These are phyloP conservation scores for Chrysochloris asiatica DNA, from an alignment of 2,113 vertebrate species.

Conservation along the genomic window DNA sequence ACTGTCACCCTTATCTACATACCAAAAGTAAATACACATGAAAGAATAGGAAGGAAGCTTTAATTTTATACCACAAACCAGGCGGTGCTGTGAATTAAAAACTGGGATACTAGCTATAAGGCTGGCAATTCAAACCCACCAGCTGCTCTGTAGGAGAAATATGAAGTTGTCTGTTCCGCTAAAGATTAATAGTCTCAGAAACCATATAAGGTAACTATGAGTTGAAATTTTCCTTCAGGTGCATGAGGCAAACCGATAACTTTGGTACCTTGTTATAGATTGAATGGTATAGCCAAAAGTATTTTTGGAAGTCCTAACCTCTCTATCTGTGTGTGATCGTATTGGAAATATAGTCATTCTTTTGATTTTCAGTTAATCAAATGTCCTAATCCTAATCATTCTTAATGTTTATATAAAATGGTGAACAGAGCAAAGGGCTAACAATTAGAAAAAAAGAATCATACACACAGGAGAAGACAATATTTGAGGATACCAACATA, in stretches of 20 bases:
- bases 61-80: neutral
- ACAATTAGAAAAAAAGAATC: neutral
- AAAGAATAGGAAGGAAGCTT: neutral
- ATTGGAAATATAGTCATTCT: neutral
- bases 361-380: neutral
- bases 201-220: too few relatives aligned
- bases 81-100: too few relatives aligned
- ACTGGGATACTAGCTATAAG: too few relatives aligned
- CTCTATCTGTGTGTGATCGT: neutral
- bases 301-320: neutral
- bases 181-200: too few relatives aligned
- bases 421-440: neutral
- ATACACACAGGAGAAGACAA: neutral
- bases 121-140: too few relatives aligned
- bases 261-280: neutral
- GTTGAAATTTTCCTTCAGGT: too few relatives aligned
- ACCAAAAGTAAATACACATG: neutral
- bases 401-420: neutral
- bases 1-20: neutral
- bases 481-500: neutral
- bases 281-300: neutral
- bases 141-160: too few relatives aligned
- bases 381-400: neutral
- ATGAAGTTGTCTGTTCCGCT: too few relatives aligned
- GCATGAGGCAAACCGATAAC: accelerated